These are phyloP conservation scores for Coracopsis vasa DNA, from an alignment of 2,113 vertebrate genomes.

Conservation along the genomic window DNA sequence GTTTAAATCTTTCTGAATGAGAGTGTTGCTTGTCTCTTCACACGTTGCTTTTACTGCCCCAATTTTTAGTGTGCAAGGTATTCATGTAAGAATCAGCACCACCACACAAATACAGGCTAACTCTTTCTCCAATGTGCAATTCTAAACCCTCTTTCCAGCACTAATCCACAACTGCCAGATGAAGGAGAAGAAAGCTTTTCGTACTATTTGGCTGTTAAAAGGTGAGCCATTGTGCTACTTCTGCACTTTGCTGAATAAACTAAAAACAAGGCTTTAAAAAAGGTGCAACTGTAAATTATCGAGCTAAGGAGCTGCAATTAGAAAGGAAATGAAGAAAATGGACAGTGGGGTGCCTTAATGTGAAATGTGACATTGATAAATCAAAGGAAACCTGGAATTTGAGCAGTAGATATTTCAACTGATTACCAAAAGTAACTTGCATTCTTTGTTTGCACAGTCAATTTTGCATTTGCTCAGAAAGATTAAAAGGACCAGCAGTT, in stretches of 20 bases:
- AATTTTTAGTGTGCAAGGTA: neutral
- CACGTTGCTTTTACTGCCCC: neutral
- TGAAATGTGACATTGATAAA: slow-evolving; percentile 76
- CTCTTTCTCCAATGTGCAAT: neutral
- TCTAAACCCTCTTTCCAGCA: neutral
- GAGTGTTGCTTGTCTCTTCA: neutral
- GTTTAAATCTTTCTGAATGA: neutral
- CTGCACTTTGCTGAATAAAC: slow-evolving; percentile 65
- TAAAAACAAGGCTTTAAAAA: slow-evolving; percentile 54
- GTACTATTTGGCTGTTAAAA: neutral
- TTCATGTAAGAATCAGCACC: neutral
- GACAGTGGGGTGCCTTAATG: slow-evolving; percentile 64
- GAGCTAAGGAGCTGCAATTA: slow-evolving; percentile 67
- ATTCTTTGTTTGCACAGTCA: slow-evolving; percentile 31
- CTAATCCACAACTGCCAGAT: neutral
- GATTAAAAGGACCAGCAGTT: slow-evolving; percentile 16
- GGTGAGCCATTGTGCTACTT: neutral
- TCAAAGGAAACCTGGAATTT: slow-evolving; percentile 74
- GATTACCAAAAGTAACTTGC: slow-evolving; percentile 62
- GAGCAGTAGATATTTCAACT: slow-evolving; percentile 68
- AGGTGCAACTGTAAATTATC: slow-evolving; percentile 57
- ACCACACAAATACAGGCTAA: neutral
- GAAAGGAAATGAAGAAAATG: slow-evolving; percentile 78
- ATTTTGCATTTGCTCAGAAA: slow-evolving; percentile 51
- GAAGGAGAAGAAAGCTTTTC: neutral